These are phyloP conservation scores for Plagodis pulveraria DNA, from an alignment of 2,888 invertebrate genomes.

Conservation along the genomic window DNA sequence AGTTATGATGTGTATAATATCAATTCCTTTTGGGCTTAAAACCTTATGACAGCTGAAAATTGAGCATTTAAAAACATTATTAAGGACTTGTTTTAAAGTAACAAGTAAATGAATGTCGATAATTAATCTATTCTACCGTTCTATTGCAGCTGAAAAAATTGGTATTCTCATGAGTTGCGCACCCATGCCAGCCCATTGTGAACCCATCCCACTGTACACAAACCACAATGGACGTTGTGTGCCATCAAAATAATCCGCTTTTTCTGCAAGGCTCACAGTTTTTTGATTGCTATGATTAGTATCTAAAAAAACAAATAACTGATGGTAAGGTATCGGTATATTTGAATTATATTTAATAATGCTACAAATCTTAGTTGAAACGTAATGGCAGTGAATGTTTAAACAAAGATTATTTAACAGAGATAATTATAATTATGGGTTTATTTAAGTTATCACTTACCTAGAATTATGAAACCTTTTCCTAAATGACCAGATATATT, in stretches of 20 bases:
- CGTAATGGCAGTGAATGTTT: too few species aligned
- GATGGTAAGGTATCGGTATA: too few species aligned
- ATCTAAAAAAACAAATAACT: constrained; percentile 39
- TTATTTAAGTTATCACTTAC: constrained; percentile 40
- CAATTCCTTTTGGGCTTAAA: constrained; percentile 33
- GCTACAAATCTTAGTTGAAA: too few species aligned
- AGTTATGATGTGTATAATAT: constrained; percentile 37
- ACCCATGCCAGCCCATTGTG: constrained; percentile 89
- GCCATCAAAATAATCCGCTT: constrained; percentile 56
- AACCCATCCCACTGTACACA: constrained; percentile 90
- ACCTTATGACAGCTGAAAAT: constrained; percentile 28
- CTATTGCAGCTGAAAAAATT: constrained; percentile 84
- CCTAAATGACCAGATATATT: constrained; percentile 80
- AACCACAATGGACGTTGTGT: constrained; percentile 86
- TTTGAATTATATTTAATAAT: too few species aligned
- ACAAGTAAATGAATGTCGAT: not conserved
- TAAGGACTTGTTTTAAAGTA: too few species aligned
- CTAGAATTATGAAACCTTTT: constrained; percentile 84
- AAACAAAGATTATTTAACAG: too few species aligned
- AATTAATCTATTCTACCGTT: constrained; percentile 44
- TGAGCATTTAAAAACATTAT: too few species aligned
- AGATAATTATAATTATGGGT: too few species aligned
- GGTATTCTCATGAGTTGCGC: constrained; percentile 86
- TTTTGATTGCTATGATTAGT: constrained; percentile 47
- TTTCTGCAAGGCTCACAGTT: constrained; percentile 54